Evolutionary conservation across 1,140 invertebrate genomes (phyloP).

Genomic region (Cotesia vestalis): DNA sequence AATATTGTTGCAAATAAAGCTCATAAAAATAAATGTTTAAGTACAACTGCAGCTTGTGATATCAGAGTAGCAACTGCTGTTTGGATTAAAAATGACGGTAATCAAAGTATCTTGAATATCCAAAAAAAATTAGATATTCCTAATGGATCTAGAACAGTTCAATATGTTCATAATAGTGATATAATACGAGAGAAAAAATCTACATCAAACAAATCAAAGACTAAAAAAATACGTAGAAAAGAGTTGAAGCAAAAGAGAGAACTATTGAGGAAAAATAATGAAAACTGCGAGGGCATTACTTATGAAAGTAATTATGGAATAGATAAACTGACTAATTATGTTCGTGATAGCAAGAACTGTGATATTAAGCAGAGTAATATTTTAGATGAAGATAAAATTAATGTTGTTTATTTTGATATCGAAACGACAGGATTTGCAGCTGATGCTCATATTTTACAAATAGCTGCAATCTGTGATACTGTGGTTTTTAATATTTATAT

Average conservation of each 20-base stretch:
- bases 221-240: neutral
- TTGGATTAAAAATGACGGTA: constrained; percentile 32
- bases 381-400: constrained; percentile 16
- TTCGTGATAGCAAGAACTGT: neutral
- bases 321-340: constrained; percentile 2
- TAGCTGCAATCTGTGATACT: constrained; percentile 16
- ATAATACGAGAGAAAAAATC: constrained; percentile 14
- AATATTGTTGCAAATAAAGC: constrained; percentile 28
- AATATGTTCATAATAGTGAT: neutral
- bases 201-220: neutral
- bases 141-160: constrained; percentile 7
- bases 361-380: constrained; percentile 9
- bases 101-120: constrained; percentile 13
- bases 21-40: constrained; percentile 27
- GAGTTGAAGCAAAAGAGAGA: neutral
- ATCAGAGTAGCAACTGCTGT: constrained; percentile 21
- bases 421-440: constrained; percentile 25
- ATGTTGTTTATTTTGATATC: constrained; percentile 27
- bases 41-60: constrained; percentile 22
- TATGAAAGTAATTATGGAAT: constrained; percentile 6
- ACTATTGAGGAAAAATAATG: constrained; percentile 1
- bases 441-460: constrained; percentile 27
- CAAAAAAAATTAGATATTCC: constrained; percentile 15
- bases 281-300: neutral
- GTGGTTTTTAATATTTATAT: neutral